A percentile compares a stretch with the other conserved stretches of the same genome.
Conservation (phyloP, 2,797 vertebrate species). For the Neomorphus geoffroyi region DNA sequence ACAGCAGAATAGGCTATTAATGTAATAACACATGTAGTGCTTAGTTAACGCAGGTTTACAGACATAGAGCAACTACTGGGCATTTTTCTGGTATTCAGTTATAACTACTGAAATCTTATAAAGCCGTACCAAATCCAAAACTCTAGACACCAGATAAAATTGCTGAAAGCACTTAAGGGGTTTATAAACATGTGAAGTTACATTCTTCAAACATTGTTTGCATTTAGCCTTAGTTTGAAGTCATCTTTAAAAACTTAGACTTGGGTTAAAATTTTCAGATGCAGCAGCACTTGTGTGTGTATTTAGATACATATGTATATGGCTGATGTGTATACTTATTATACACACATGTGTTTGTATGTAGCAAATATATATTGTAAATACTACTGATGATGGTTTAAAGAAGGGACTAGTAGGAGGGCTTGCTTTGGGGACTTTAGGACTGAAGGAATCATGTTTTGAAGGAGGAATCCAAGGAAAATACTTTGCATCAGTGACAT, state of each 20-base stretch:
- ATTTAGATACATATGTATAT: not conserved
- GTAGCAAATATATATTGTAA: not conserved
- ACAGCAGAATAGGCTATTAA: not conserved
- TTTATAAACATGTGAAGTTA: not conserved
- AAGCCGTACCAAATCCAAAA: not conserved
- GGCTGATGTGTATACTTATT: not conserved
- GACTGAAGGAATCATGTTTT: not conserved
- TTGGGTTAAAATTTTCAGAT: not conserved
- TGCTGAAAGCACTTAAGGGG: not conserved
- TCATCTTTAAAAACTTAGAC: not conserved
- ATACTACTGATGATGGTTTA: not conserved
- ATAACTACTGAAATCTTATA: not conserved
- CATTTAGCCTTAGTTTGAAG: not conserved
- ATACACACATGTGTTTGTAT: not conserved
- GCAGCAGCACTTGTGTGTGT: not conserved
- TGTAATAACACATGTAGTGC: not conserved
- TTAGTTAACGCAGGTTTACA: not conserved
- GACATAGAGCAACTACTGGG: not conserved
- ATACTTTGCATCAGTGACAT: not conserved
- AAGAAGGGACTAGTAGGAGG: not conserved
- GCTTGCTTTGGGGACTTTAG: not conserved
- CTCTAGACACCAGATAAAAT: not conserved
- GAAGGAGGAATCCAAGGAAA: not conserved
- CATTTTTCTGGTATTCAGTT: slow-evolving; percentile 1
- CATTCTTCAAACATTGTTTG: not conserved